Evolutionary conservation across 2,113 vertebrate genomes (phyloP).

Genomic region (Paradisaea rubra): DNA sequence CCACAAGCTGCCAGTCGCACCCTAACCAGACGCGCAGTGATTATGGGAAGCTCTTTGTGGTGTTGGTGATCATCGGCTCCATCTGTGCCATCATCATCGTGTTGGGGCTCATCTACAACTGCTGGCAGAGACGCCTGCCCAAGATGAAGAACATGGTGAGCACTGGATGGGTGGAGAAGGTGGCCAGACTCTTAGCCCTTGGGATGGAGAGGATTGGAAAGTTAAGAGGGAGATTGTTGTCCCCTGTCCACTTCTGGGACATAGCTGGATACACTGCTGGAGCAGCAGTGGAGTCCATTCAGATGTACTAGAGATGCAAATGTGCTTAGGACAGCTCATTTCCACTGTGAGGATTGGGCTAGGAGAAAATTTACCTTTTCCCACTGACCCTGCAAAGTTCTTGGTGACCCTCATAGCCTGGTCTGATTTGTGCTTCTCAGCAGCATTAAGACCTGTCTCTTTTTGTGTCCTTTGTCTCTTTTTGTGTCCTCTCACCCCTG

Average conservation of each 20-base stretch:
- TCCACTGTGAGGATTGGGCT: background rate
- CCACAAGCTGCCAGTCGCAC: conserved; percentile 80
- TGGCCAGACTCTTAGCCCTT: background rate
- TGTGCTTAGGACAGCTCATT: background rate
- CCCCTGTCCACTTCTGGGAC: background rate
- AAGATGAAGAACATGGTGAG: conserved; percentile 89
- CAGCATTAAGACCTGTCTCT: background rate
- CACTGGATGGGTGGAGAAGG: background rate
- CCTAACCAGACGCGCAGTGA: conserved; percentile 86
- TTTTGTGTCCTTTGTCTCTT: background rate
- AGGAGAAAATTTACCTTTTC: background rate
- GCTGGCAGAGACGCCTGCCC: conserved; percentile 90
- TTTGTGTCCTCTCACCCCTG: background rate
- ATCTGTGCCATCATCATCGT: conserved; percentile 92
- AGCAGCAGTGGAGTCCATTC: background rate
- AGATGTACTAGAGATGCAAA: background rate
- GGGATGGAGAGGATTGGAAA: background rate
- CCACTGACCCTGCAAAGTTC: background rate
- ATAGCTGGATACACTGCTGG: background rate
- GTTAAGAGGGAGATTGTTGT: background rate
- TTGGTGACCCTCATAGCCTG: background rate
- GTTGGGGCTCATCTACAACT: conserved; percentile 91
- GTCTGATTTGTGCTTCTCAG: background rate
- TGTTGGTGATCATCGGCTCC: conserved; percentile 93
- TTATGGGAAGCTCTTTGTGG: conserved; percentile 95